phyloP scores from a whole-genome alignment of 2,888 invertebrate genomes.

The Calameuta idolon region DNA sequence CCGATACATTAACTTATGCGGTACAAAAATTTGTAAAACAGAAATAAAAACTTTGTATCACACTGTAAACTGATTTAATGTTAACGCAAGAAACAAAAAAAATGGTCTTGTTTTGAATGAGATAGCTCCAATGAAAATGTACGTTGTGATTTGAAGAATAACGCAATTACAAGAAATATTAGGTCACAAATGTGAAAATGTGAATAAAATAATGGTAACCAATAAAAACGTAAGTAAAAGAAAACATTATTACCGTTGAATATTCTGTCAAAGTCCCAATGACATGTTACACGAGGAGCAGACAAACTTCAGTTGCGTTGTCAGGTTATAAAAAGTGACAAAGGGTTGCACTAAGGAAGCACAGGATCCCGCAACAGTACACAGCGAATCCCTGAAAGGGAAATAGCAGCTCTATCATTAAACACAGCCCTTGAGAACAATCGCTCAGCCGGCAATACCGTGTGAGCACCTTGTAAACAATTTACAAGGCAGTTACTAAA shows the following conservation, averaged over 20 bases:
- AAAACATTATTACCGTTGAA: constrained; percentile 25
- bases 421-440: constrained; percentile 17
- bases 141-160: not conserved
- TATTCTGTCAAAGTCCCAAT: constrained; percentile 46
- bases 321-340: constrained; percentile 49
- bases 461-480: constrained; percentile 38
- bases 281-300: constrained; percentile 39
- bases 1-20: not conserved
- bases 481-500: constrained; percentile 16
- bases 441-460: constrained; percentile 20
- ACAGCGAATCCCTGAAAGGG: constrained; percentile 30
- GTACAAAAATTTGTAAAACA: not conserved
- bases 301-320: constrained; percentile 32
- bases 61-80: not conserved
- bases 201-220: not conserved
- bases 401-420: constrained; percentile 29
- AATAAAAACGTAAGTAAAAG: not conserved
- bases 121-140: not conserved
- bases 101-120: not conserved
- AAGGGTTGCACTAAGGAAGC: constrained; percentile 32
- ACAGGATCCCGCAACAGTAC: constrained; percentile 28
- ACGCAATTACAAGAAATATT: not conserved
- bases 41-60: not conserved
- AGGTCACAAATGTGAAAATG: not conserved
- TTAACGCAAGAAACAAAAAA: not conserved